A percentile compares a stretch with the other conserved stretches of the same genome.
Evolutionary conservation across 2,797 vertebrate genomes (phyloP).

Genomic region (Staurois parvus): DNA sequence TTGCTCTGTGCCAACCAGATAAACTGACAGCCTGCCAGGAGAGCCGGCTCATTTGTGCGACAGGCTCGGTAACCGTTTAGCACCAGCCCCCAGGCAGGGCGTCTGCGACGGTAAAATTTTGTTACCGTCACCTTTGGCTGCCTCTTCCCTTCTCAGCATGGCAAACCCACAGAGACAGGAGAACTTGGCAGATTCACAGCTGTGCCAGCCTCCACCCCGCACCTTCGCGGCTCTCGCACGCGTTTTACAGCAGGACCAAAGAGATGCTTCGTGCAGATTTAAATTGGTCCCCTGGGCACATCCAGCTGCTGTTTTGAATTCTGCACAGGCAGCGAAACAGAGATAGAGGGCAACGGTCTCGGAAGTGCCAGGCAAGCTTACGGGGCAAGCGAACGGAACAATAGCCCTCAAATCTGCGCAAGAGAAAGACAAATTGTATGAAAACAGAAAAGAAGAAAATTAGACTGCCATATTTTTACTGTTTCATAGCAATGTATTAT

Average conservation of each 20-base stretch:
- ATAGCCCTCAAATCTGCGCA: background rate
- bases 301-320: slow-evolving; percentile 59
- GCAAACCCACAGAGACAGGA: slow-evolving; percentile 49
- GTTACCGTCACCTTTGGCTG: slow-evolving; percentile 58
- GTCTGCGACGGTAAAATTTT: slow-evolving; percentile 45
- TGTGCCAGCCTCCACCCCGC: slow-evolving; percentile 52
- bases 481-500: background rate
- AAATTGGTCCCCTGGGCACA: slow-evolving; percentile 54
- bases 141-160: slow-evolving; percentile 24
- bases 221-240: slow-evolving; percentile 43
- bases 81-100: slow-evolving; percentile 12
- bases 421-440: slow-evolving; percentile 18
- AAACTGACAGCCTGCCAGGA: slow-evolving; percentile 44
- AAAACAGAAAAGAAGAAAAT: background rate
- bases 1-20: background rate
- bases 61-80: slow-evolving; percentile 52
- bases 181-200: slow-evolving; percentile 43
- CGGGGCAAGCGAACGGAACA: slow-evolving; percentile 15
- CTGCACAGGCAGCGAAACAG: slow-evolving; percentile 49
- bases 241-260: slow-evolving; percentile 57
- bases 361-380: slow-evolving; percentile 26
- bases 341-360: slow-evolving; percentile 39
- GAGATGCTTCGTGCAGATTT: slow-evolving; percentile 53
- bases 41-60: slow-evolving; percentile 49
- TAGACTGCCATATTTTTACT: slow-evolving; percentile 4